phyloP scores from a whole-genome alignment of 2,797 vertebrate species.

The Enteromius viviparus region DNA sequence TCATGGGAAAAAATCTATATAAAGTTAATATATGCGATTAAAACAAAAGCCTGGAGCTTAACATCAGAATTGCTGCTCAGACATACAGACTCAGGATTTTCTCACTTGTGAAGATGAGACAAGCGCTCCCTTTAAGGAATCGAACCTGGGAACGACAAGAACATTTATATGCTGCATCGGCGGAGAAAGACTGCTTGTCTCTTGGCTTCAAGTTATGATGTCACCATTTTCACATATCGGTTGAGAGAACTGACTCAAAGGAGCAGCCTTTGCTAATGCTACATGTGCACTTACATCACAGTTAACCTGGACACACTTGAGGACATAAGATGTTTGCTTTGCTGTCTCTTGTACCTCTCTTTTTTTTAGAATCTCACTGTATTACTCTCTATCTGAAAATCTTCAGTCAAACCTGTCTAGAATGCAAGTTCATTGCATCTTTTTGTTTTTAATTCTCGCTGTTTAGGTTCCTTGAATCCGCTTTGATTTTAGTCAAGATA shows the following conservation, averaged over 20 bases:
- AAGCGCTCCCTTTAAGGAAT: slow-evolving; percentile 64
- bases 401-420: slow-evolving; percentile 38
- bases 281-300: slow-evolving; percentile 58
- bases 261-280: slow-evolving; percentile 50
- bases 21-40: slow-evolving; percentile 83
- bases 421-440: slow-evolving; percentile 46
- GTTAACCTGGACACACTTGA: slow-evolving; percentile 81
- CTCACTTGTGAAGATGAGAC: slow-evolving; percentile 78
- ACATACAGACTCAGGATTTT: slow-evolving; percentile 93
- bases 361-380: slow-evolving; percentile 57
- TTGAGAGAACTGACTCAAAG: slow-evolving; percentile 49
- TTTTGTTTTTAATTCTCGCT: slow-evolving; percentile 52
- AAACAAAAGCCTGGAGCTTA: slow-evolving; percentile 86
- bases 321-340: slow-evolving; percentile 63
- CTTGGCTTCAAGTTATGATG: slow-evolving; percentile 69
- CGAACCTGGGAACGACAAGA: slow-evolving; percentile 64
- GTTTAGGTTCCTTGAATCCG: slow-evolving; percentile 35
- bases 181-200: slow-evolving; percentile 56
- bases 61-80: slow-evolving; percentile 97
- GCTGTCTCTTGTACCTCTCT: slow-evolving; percentile 53
- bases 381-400: slow-evolving; percentile 42
- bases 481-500: slow-evolving; percentile 71
- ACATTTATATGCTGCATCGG: slow-evolving; percentile 54
- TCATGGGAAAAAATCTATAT: slow-evolving; percentile 79
- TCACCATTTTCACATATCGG: slow-evolving; percentile 69